phyloP scores from a whole-genome alignment of 2,797 vertebrate genomes.

The Bryconaethiops microstoma region DNA sequence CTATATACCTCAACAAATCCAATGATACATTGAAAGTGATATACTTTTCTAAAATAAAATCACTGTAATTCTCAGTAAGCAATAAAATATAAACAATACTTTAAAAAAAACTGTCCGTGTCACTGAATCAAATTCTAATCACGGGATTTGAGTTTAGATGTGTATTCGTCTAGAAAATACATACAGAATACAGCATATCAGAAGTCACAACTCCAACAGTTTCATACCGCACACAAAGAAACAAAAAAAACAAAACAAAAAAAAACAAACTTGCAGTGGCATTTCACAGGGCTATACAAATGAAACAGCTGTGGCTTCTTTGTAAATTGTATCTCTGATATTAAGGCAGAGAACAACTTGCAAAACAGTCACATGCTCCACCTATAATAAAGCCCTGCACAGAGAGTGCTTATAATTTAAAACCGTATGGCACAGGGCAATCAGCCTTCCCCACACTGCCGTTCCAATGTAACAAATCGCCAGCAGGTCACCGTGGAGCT shows the following conservation, averaged over 20 bases:
- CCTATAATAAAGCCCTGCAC: slow-evolving; percentile 3
- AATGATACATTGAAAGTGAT: background rate
- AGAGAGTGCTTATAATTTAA: slow-evolving; percentile 4
- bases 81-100: slow-evolving; percentile 8
- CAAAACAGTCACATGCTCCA: slow-evolving; percentile 7
- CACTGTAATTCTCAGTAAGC: slow-evolving; percentile 5
- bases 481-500: slow-evolving; percentile 35
- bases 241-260: no score
- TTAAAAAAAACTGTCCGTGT: background rate
- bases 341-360: background rate
- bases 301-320: background rate
- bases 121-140: background rate
- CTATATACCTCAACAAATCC: background rate
- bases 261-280: slow-evolving; percentile 11
- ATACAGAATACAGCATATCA: background rate
- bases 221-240: slow-evolving; percentile 5
- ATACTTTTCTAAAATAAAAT: background rate
- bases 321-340: slow-evolving; percentile 23
- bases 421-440: background rate
- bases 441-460: background rate
- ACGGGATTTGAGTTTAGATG: background rate
- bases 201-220: background rate
- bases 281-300: background rate
- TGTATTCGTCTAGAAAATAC: background rate
- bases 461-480: background rate